Evolutionary conservation across 1,140 invertebrate genomes (phyloP).

Genomic region (Contarinia nasturtii): DNA sequence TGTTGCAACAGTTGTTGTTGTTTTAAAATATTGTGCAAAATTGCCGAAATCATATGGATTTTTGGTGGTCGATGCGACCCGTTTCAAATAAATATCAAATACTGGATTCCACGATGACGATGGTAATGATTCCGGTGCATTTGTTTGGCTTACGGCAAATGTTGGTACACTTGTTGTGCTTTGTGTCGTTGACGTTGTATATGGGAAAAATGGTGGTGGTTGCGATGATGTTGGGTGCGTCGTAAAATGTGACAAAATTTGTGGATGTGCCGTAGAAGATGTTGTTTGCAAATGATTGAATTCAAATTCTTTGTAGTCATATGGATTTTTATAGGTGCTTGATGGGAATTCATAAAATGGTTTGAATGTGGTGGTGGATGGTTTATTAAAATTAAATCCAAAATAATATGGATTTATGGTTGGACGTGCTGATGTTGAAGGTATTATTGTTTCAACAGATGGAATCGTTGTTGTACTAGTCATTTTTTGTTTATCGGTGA

Average conservation of each 20-base stretch:
- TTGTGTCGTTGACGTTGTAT: neutral
- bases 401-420: conserved; percentile 1
- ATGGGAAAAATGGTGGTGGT: neutral
- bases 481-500: neutral
- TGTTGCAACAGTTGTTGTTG: neutral
- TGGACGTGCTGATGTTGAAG: neutral
- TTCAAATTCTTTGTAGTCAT: conserved; percentile 3
- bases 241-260: neutral
- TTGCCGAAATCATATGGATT: conserved; percentile 26
- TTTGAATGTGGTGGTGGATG: neutral
- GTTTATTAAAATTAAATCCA: neutral
- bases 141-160: no score
- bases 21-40: conserved; percentile 12
- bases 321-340: conserved; percentile 5
- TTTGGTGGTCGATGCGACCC: conserved; percentile 16
- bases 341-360: neutral
- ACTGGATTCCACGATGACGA: conserved; percentile 8
- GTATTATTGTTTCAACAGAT: neutral
- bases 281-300: neutral
- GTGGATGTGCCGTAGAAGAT: conserved; percentile 4
- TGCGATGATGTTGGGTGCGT: neutral
- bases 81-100: conserved; percentile 16
- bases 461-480: neutral
- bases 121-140: neutral
- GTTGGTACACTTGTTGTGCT: no score